phyloP scores from a whole-genome alignment of 2,888 invertebrate genomes.

The Erannis defoliaria region DNA sequence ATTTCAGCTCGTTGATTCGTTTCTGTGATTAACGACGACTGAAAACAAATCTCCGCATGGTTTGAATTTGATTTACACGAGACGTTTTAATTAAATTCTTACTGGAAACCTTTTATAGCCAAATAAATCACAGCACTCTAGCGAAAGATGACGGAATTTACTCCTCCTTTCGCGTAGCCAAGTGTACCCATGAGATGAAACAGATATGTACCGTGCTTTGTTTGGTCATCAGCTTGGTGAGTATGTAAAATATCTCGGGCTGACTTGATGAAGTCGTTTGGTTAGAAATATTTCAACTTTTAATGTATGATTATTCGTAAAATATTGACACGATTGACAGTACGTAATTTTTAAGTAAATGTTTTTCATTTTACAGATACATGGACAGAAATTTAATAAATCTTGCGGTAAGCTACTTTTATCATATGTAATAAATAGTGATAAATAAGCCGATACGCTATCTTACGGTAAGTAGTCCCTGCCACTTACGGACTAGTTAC shows the following conservation, averaged over 20 bases:
- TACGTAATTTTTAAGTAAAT: not conserved
- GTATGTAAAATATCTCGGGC: constrained; percentile 37
- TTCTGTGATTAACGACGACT: constrained; percentile 39
- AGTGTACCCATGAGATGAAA: constrained; percentile 71
- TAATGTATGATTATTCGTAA: too few relatives aligned
- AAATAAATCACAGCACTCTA: constrained; percentile 55
- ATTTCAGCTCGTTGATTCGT: constrained; percentile 14
- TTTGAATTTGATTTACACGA: constrained; percentile 51
- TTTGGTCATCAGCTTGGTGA: constrained; percentile 63
- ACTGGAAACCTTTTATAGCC: constrained; percentile 58
- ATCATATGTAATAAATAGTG: too few relatives aligned
- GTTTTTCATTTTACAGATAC: constrained; percentile 49
- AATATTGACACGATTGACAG: too few relatives aligned
- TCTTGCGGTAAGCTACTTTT: constrained; percentile 66
- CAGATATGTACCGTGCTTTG: constrained; percentile 58
- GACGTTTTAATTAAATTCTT: constrained; percentile 67
- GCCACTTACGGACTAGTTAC: too few relatives aligned
- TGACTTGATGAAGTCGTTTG: not conserved
- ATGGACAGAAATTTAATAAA: constrained; percentile 53
- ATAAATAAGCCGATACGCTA: not conserved
- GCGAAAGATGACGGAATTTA: constrained; percentile 52
- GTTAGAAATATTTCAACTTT: not conserved
- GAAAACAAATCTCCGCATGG: constrained; percentile 54
- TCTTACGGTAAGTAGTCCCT: too few relatives aligned
- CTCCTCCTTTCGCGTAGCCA: constrained; percentile 52